These are phyloP conservation scores for Crocallis elinguaria DNA, from an alignment of 2,888 invertebrate genomes.

Conservation along the genomic window DNA sequence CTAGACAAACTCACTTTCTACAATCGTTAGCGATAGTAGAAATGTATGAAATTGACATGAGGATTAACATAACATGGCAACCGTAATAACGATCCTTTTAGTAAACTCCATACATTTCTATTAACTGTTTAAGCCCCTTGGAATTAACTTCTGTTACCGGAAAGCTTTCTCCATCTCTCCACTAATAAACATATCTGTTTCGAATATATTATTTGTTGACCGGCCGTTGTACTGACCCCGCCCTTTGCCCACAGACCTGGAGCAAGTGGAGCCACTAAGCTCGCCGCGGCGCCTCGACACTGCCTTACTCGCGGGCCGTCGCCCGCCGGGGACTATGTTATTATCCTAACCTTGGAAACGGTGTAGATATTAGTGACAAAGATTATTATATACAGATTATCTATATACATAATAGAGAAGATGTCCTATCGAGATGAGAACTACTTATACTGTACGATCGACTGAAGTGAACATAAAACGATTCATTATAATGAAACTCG, in stretches of 20 bases:
- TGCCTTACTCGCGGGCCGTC: constrained; percentile 52
- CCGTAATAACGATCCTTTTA: too few relatives aligned
- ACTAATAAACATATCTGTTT: too few relatives aligned
- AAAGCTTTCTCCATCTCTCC: too few relatives aligned
- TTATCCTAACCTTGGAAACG: constrained; percentile 79
- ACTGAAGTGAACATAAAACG: constrained; percentile 77
- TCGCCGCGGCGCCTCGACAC: constrained; percentile 49
- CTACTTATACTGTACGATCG: constrained; percentile 78
- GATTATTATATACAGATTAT: constrained; percentile 84
- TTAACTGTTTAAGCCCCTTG: too few relatives aligned
- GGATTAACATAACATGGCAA: too few relatives aligned
- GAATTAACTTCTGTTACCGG: too few relatives aligned
- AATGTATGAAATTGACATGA: too few relatives aligned
- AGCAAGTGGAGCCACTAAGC: constrained; percentile 81
- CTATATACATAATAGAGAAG: constrained; percentile 83
- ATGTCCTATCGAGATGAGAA: constrained; percentile 79
- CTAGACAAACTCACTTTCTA: too few relatives aligned
- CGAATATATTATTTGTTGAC: not conserved
- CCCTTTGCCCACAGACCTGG: constrained; percentile 65
- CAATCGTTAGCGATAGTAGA: too few relatives aligned
- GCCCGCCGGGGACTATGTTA: constrained; percentile 67
- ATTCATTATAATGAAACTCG: constrained; percentile 72
- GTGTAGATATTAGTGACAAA: constrained; percentile 85
- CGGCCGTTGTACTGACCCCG: not conserved
- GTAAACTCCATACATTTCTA: too few relatives aligned